Percentiles rank a stretch among this genome's conserved stretches.
Conservation (phyloP, 2,113 vertebrate species). For the Panthera leo region DNA sequence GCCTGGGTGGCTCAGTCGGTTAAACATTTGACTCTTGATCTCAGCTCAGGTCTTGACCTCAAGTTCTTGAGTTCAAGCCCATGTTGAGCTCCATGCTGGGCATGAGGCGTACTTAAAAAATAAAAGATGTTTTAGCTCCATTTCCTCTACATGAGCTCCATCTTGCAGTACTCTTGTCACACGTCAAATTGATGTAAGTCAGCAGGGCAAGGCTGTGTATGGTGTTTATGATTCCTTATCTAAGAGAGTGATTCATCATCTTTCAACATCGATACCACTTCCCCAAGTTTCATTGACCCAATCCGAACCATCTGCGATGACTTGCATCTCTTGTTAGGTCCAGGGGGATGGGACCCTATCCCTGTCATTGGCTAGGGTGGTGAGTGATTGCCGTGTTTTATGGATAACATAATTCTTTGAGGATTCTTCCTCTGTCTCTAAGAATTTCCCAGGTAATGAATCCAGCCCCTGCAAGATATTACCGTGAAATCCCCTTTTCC, state of each 20-base stretch:
- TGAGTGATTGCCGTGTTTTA: not conserved
- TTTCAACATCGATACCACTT: not conserved
- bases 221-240: not conserved
- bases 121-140: not conserved
- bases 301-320: not conserved
- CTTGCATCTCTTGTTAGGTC: not conserved
- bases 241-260: not conserved
- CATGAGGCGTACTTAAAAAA: too few species aligned
- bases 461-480: not conserved
- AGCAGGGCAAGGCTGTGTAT: not conserved
- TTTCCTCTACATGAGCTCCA: not conserved
- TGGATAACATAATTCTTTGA: not conserved
- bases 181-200: not conserved
- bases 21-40: too few species aligned
- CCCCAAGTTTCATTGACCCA: not conserved
- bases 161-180: not conserved
- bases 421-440: not conserved
- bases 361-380: not conserved
- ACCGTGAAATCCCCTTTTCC: not conserved
- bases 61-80: too few species aligned
- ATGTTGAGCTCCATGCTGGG: too few species aligned
- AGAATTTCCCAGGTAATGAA: not conserved
- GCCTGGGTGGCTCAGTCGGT: too few species aligned
- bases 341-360: not conserved
- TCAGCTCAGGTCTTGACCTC: too few species aligned